phyloP scores from a whole-genome alignment of 2,113 vertebrate genomes.

The Orthochromis indermauri region DNA sequence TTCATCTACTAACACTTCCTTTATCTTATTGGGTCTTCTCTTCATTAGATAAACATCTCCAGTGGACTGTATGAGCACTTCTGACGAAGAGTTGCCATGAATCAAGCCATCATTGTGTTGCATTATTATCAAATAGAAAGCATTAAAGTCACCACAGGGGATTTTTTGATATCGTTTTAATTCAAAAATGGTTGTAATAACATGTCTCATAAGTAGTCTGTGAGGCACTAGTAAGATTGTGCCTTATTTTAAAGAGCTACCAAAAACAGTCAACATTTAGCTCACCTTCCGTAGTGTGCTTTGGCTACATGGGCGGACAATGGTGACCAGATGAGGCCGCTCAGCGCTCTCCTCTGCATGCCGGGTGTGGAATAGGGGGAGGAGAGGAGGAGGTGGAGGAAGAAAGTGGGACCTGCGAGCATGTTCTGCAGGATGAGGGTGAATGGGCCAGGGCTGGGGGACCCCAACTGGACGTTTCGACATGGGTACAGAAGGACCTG shows the following conservation, averaged over 20 bases:
- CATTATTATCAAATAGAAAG: neutral
- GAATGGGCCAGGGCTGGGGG: constrained; percentile 35
- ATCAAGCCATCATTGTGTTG: neutral
- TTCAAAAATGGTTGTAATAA: neutral
- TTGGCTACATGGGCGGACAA: constrained; percentile 77
- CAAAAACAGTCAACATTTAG: neutral
- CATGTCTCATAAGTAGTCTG: neutral
- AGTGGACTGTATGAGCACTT: neutral
- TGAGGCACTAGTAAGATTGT: neutral
- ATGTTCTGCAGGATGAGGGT: neutral
- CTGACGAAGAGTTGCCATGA: neutral
- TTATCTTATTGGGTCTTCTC: neutral
- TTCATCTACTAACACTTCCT: neutral
- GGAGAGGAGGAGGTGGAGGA: constrained; percentile 3
- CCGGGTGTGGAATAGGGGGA: constrained; percentile 64
- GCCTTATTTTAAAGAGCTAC: neutral
- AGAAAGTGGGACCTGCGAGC: neutral
- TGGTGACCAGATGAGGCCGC: constrained; percentile 85
- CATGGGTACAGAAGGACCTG: constrained; percentile 19
- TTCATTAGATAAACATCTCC: neutral
- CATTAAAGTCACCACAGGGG: neutral
- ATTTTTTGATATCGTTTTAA: neutral
- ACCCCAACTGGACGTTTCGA: constrained; percentile 8
- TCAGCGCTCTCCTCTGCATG: constrained; percentile 79
- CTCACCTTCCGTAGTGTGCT: constrained; percentile 78